Conservation (phyloP, 2,888 invertebrate genomes). For the Tenthredo amoena region DNA sequence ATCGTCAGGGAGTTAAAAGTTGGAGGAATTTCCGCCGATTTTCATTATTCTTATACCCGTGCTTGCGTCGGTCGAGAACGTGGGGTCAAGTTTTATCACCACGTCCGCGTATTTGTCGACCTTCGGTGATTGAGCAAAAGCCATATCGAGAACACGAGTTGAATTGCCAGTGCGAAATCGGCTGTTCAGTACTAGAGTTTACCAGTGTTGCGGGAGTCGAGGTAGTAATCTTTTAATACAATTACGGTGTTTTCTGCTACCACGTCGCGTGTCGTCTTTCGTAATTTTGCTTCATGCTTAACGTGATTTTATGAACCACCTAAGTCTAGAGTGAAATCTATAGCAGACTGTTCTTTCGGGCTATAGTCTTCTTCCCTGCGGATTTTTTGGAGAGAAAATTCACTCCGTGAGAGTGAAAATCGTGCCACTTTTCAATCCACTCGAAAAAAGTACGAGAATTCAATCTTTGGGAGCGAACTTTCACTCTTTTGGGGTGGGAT, state of each 20-base stretch:
- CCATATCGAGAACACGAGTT: neutral
- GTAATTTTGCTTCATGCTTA: neutral
- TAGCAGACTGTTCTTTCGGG: neutral
- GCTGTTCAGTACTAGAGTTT: neutral
- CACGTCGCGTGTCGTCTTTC: neutral
- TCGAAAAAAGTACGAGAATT: neutral
- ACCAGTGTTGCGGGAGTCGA: neutral
- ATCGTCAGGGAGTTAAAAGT: too few relatives aligned
- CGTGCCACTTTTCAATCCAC: neutral
- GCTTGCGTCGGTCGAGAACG: neutral
- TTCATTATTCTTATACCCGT: neutral
- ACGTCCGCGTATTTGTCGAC: neutral
- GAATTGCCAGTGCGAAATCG: neutral
- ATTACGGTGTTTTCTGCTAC: neutral
- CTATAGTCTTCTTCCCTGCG: neutral
- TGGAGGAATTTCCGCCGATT: neutral
- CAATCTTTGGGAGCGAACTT: neutral
- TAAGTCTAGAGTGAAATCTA: neutral
- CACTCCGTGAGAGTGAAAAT: neutral
- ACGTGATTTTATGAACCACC: neutral
- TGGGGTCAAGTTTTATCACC: neutral
- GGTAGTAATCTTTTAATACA: neutral
- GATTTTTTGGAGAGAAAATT: neutral
- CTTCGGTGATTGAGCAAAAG: neutral
- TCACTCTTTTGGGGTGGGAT: neutral